Conservation (phyloP, 1,140 invertebrate species). For the Papilio machaon region DNA sequence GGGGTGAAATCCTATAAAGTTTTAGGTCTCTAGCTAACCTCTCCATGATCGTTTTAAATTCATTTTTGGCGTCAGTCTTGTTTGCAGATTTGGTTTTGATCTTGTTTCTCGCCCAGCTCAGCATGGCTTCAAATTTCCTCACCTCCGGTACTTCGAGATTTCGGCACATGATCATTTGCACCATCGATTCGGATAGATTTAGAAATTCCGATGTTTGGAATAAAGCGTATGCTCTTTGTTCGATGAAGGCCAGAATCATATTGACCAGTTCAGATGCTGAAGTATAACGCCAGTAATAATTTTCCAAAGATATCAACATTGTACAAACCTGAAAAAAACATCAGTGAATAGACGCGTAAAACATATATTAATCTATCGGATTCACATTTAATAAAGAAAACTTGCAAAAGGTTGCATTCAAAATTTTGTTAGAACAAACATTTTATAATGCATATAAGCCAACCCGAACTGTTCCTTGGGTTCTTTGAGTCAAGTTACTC, state of each 20-base stretch:
- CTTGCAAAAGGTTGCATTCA: too few species aligned
- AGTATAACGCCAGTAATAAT: slow-evolving; percentile 97
- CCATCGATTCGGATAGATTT: slow-evolving; percentile 95
- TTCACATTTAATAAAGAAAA: too few species aligned
- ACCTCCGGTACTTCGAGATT: slow-evolving; percentile 94
- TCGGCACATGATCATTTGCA: slow-evolving; percentile 96
- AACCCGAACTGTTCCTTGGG: background rate
- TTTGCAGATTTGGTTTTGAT: slow-evolving; percentile 88
- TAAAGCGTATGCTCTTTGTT: slow-evolving; percentile 91
- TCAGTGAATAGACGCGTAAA: background rate
- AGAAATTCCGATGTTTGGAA: slow-evolving; percentile 93
- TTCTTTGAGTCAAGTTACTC: background rate
- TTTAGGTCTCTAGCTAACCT: slow-evolving; percentile 94
- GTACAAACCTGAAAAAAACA: slow-evolving; percentile 87
- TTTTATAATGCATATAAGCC: background rate
- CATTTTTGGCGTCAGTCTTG: slow-evolving; percentile 92
- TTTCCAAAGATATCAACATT: slow-evolving; percentile 96
- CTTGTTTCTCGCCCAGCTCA: slow-evolving; percentile 93
- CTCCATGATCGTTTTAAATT: slow-evolving; percentile 96
- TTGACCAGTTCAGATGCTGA: slow-evolving; percentile 96
- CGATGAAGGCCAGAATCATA: slow-evolving; percentile 95
- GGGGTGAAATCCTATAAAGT: slow-evolving; percentile 94
- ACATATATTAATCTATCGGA: background rate
- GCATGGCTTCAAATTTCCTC: slow-evolving; percentile 96
- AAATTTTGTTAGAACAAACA: too few species aligned